phyloP scores from a whole-genome alignment of 2,888 invertebrate genomes.

The Athalia circularis region DNA sequence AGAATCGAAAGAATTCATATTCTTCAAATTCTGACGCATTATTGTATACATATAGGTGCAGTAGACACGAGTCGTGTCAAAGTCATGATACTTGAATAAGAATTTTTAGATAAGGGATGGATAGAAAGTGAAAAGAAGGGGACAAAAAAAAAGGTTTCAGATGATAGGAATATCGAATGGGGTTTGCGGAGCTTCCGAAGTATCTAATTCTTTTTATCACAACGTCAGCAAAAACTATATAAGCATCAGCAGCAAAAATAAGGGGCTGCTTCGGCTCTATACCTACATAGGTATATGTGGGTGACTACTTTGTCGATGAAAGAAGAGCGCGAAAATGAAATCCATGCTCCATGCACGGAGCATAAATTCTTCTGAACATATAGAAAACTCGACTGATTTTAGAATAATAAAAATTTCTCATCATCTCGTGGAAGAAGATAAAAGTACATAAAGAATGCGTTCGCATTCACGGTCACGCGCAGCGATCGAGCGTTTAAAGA shows the following conservation, averaged over 20 bases:
- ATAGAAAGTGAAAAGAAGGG: neutral
- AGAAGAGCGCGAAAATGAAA: too few relatives aligned
- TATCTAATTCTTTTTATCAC: slow-evolving; percentile 1
- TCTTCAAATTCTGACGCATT: too few relatives aligned
- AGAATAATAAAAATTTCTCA: slow-evolving; percentile 24
- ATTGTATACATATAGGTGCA: neutral
- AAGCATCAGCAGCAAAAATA: neutral
- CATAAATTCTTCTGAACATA: slow-evolving; percentile 8
- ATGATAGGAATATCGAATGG: too few relatives aligned
- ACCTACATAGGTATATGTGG: too few relatives aligned
- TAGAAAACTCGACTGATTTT: slow-evolving; percentile 8
- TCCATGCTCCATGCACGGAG: neutral
- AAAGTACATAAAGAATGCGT: neutral
- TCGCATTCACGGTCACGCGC: slow-evolving; percentile 23
- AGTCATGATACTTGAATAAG: slow-evolving; percentile 12
- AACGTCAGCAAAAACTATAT: slow-evolving; percentile 1
- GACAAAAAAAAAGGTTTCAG: neutral
- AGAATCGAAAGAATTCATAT: too few relatives aligned
- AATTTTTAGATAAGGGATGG: neutral
- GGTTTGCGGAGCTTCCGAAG: neutral
- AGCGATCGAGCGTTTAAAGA: neutral
- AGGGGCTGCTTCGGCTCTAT: neutral
- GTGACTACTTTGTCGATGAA: too few relatives aligned
- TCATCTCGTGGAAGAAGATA: neutral
- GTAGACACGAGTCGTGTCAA: slow-evolving; percentile 9